Evolutionary conservation across 2,888 invertebrate genomes (phyloP).

Genomic region (Sclerodermus sp.): DNA sequence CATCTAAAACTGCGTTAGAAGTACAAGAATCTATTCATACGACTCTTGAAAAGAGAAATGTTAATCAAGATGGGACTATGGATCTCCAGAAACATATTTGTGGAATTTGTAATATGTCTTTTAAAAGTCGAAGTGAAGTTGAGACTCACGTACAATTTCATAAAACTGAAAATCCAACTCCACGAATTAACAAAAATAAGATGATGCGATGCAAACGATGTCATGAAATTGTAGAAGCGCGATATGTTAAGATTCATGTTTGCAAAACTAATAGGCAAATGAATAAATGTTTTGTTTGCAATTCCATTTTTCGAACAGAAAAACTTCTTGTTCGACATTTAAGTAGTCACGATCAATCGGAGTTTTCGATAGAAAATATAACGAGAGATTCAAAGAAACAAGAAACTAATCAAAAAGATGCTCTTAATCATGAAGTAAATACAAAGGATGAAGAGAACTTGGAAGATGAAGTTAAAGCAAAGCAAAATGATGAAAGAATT

Average conservation of each 20-base stretch:
- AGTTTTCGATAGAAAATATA: conserved; percentile 28
- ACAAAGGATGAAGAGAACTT: not conserved
- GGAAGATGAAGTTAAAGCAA: not conserved
- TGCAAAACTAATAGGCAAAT: conserved; percentile 32
- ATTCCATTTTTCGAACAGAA: conserved; percentile 34
- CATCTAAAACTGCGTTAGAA: not conserved
- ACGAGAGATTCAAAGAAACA: conserved; percentile 3
- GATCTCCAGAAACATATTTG: conserved; percentile 38
- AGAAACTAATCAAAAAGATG: too few relatives aligned
- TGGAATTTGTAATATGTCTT: conserved; percentile 39
- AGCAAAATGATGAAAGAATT: not conserved
- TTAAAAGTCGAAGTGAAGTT: conserved; percentile 35
- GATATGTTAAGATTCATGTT: conserved; percentile 45
- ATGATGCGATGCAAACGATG: conserved; percentile 54
- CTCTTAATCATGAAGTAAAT: not conserved
- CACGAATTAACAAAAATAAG: conserved; percentile 33
- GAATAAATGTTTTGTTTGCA: conserved; percentile 40
- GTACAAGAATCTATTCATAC: not conserved
- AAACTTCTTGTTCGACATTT: conserved; percentile 32
- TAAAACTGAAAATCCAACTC: conserved; percentile 11
- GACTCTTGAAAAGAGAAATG: not conserved
- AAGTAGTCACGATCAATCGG: conserved; percentile 32
- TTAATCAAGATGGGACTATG: too few relatives aligned
- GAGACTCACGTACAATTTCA: conserved; percentile 41
- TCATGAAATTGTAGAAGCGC: conserved; percentile 50